A percentile compares a stretch with the other conserved stretches of the same genome.
Conservation (phyloP, 2,797 vertebrate genomes). For the Apogon talboti region DNA sequence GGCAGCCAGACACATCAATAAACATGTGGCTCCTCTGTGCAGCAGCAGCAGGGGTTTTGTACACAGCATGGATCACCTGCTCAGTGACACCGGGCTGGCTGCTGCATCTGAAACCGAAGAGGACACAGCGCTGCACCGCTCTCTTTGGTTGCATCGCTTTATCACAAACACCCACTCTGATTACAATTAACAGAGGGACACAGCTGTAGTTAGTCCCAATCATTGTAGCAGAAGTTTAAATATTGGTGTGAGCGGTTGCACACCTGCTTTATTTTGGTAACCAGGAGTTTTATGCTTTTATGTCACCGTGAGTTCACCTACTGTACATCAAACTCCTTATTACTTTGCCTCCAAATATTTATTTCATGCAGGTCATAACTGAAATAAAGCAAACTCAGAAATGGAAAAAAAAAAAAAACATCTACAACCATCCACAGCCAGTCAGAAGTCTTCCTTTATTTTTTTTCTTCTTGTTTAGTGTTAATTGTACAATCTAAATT, state of each 20-base stretch:
- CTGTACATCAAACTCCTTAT: constrained; percentile 3
- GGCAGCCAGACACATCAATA: constrained; percentile 63
- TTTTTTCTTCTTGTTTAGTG: no score
- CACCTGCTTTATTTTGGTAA: constrained; percentile 59
- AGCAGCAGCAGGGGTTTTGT: constrained; percentile 57
- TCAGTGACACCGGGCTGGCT: constrained; percentile 21
- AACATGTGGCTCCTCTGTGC: constrained; percentile 50
- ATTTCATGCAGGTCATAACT: no score
- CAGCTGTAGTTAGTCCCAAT: constrained; percentile 56
- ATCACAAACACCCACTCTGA: constrained; percentile 48
- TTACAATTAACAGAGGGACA: constrained; percentile 46
- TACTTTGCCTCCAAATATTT: no score
- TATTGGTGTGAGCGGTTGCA: constrained; percentile 40
- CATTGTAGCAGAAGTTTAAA: constrained; percentile 40
- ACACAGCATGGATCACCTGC: constrained; percentile 49
- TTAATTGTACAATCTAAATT: no score
- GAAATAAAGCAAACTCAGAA: no score
- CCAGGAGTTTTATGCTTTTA: constrained; percentile 1
- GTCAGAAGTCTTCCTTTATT: no score
- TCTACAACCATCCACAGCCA: no score
- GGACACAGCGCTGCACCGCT: constrained; percentile 18
- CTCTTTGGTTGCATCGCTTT: constrained; percentile 35
- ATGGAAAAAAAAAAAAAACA: no score
- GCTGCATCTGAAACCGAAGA: constrained; percentile 37
- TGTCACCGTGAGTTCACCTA: constrained; percentile 14